Conservation (phyloP, 2,888 invertebrate species). For the Ramazzottius varieornatus region DNA sequence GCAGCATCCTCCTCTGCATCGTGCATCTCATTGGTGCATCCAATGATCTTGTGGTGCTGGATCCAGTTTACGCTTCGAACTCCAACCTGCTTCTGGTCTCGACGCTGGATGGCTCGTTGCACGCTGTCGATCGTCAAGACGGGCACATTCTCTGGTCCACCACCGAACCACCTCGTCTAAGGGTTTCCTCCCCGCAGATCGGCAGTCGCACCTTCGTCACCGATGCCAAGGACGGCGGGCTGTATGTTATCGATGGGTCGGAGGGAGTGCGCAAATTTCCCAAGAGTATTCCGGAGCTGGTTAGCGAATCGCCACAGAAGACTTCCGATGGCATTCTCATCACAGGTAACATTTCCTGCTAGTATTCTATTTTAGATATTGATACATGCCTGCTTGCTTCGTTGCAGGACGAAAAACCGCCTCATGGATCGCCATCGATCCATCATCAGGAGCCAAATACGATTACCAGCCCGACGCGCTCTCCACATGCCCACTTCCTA, state of each 20-base stretch:
- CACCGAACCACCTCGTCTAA: neutral
- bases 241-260: neutral
- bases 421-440: neutral
- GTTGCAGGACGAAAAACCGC: neutral
- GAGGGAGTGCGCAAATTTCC: neutral
- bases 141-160: neutral
- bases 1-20: neutral
- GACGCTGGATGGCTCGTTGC: neutral
- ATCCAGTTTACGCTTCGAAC: neutral
- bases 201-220: neutral
- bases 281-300: slow-evolving; percentile 3
- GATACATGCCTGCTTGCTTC: too few species aligned
- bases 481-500: neutral
- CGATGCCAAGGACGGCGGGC: neutral
- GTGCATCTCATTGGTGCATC: neutral
- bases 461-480: neutral
- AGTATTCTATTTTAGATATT: too few species aligned
- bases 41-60: neutral
- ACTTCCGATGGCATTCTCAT: neutral
- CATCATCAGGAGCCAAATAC: neutral
- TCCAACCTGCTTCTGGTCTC: neutral
- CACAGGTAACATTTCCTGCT: neutral
- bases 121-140: neutral
- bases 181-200: neutral
- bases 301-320: neutral